Conservation (phyloP, 2,797 vertebrate genomes). For the Phoeniculus purpureus region DNA sequence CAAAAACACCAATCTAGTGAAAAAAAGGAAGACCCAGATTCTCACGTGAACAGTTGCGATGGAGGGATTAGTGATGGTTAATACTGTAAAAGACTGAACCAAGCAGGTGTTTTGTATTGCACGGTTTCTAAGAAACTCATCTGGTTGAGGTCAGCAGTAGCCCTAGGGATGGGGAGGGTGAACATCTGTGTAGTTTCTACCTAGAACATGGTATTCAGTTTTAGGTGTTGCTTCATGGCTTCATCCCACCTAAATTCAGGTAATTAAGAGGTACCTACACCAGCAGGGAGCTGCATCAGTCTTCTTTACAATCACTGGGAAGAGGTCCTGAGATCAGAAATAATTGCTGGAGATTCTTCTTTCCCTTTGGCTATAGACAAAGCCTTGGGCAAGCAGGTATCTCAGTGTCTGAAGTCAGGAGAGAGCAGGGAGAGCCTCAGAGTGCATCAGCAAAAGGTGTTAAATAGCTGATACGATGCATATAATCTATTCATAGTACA, state of each 20-base stretch:
- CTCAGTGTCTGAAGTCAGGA: not conserved
- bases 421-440: not conserved
- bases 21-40: not conserved
- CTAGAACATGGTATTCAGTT: not conserved
- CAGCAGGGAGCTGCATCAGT: not conserved
- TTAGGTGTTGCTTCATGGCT: not conserved
- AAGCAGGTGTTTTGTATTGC: not conserved
- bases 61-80: not conserved
- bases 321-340: not conserved
- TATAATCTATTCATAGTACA: not conserved
- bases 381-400: not conserved
- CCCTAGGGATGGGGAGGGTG: not conserved
- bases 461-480: not conserved
- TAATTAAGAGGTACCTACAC: not conserved
- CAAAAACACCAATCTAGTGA: not conserved
- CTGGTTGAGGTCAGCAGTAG: not conserved
- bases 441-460: not conserved
- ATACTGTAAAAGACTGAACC: not conserved
- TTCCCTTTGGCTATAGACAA: not conserved
- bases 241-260: not conserved
- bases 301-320: not conserved
- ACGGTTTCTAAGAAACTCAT: not conserved
- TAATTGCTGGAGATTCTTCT: not conserved
- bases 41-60: rapidly evolving
- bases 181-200: not conserved